phyloP scores from a whole-genome alignment of 2,888 invertebrate species.

The Sisyra terminalis region DNA sequence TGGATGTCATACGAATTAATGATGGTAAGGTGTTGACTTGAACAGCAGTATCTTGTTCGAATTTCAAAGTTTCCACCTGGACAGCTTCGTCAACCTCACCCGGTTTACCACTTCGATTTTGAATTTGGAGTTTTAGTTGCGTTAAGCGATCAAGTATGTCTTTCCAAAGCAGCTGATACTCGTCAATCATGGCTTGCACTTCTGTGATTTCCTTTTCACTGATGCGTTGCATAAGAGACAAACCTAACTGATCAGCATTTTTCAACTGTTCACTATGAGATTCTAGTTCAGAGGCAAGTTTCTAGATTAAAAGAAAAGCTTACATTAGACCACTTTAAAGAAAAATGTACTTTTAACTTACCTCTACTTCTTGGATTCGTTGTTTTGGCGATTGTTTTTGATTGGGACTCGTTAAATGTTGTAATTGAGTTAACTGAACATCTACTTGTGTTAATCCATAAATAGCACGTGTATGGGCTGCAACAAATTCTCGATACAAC shows the following conservation, averaged over 20 bases:
- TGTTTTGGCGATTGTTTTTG: slow-evolving; percentile 28
- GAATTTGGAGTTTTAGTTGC: slow-evolving; percentile 27
- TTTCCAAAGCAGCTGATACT: slow-evolving; percentile 46
- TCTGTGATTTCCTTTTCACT: slow-evolving; percentile 34
- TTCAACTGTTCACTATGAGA: slow-evolving; percentile 32
- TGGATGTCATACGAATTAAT: slow-evolving; percentile 43
- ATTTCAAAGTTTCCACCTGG: slow-evolving; percentile 57
- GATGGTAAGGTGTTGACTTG: slow-evolving; percentile 66
- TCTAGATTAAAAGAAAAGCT: slow-evolving; percentile 18
- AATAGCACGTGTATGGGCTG: slow-evolving; percentile 53
- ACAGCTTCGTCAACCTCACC: slow-evolving; percentile 38
- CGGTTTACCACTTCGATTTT: slow-evolving; percentile 16
- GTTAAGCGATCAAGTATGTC: slow-evolving; percentile 37
- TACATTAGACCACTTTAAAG: slow-evolving; percentile 9
- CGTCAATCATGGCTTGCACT: slow-evolving; percentile 42
- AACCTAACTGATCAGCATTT: slow-evolving; percentile 40
- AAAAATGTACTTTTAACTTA: slow-evolving; percentile 20
- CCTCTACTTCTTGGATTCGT: slow-evolving; percentile 29
- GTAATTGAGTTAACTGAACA: slow-evolving; percentile 49
- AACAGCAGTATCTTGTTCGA: slow-evolving; percentile 59
- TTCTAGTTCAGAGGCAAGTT: slow-evolving; percentile 38
- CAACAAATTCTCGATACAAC: slow-evolving; percentile 48
- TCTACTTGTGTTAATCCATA: slow-evolving; percentile 55
- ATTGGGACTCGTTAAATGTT: slow-evolving; percentile 37
- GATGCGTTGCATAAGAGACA: slow-evolving; percentile 38